Evolutionary conservation across 2,888 invertebrate genomes (phyloP).

Genomic region (Cotesia congregata): DNA sequence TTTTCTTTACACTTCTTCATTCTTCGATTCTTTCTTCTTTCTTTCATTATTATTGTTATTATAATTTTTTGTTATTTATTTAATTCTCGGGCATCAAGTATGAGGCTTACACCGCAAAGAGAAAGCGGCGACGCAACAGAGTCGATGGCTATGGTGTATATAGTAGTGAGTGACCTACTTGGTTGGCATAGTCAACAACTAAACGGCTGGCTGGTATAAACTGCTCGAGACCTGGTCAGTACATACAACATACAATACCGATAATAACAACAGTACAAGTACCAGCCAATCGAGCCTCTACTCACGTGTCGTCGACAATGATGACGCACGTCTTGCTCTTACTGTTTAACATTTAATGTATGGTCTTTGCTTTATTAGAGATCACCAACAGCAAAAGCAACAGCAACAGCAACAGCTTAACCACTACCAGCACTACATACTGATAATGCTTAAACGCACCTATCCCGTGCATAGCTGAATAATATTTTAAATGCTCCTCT

Average conservation of each 20-base stretch:
- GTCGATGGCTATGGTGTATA: constrained; percentile 52
- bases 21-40: not conserved
- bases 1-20: not conserved
- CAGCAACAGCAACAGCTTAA: too few relatives aligned
- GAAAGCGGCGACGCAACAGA: constrained; percentile 66
- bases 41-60: constrained; percentile 18
- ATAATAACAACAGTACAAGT: constrained; percentile 21
- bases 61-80: constrained; percentile 13
- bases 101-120: constrained; percentile 55
- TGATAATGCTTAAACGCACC: not conserved
- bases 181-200: constrained; percentile 32
- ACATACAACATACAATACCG: constrained; percentile 19
- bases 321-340: constrained; percentile 45
- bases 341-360: constrained; percentile 1
- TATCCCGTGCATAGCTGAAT: not conserved
- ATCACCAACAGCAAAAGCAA: constrained; percentile 41
- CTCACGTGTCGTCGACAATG: constrained; percentile 29
- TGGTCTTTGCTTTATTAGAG: constrained; percentile 13
- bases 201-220: constrained; percentile 17
- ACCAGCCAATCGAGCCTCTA: constrained; percentile 43
- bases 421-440: not conserved
- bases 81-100: constrained; percentile 40
- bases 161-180: constrained; percentile 47
- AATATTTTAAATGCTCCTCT: not conserved
- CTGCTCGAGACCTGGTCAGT: constrained; percentile 30